Conservation (phyloP, 2,888 invertebrate genomes). For the Euphydryas editha region DNA sequence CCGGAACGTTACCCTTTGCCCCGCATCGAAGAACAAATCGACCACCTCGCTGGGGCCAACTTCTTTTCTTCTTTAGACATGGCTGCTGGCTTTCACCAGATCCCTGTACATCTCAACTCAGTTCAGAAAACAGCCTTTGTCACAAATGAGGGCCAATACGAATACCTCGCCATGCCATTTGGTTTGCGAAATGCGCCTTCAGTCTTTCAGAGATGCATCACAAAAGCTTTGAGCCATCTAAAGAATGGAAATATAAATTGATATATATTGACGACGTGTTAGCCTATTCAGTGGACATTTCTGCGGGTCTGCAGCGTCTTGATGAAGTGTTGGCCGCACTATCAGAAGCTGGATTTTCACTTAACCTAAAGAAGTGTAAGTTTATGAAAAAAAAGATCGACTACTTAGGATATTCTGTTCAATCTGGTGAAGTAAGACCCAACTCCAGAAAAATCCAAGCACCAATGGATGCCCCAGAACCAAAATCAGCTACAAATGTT, state of each 20-base stretch:
- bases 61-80: slow-evolving; percentile 30
- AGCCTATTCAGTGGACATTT: neutral
- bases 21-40: slow-evolving; percentile 25
- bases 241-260: neutral
- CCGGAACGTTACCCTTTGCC: slow-evolving; percentile 40
- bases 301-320: neutral
- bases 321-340: neutral
- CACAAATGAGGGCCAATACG: slow-evolving; percentile 15
- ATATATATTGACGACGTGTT: neutral
- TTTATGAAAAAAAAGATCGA: neutral
- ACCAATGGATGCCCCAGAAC: slow-evolving; percentile 6
- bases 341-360: neutral
- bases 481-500: slow-evolving; percentile 21
- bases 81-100: slow-evolving; percentile 11
- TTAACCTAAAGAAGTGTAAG: slow-evolving; percentile 33
- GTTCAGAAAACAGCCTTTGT: slow-evolving; percentile 13
- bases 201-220: slow-evolving; percentile 50
- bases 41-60: slow-evolving; percentile 19
- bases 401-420: neutral
- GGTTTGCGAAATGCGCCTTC: slow-evolving; percentile 41
- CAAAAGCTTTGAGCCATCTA: neutral
- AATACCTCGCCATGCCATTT: slow-evolving; percentile 15
- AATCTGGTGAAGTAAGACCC: neutral
- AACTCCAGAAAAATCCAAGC: neutral
- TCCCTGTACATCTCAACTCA: neutral